Evolutionary conservation across 2,797 vertebrate species (phyloP).

Genomic region (Pyrocephalus nanus): DNA sequence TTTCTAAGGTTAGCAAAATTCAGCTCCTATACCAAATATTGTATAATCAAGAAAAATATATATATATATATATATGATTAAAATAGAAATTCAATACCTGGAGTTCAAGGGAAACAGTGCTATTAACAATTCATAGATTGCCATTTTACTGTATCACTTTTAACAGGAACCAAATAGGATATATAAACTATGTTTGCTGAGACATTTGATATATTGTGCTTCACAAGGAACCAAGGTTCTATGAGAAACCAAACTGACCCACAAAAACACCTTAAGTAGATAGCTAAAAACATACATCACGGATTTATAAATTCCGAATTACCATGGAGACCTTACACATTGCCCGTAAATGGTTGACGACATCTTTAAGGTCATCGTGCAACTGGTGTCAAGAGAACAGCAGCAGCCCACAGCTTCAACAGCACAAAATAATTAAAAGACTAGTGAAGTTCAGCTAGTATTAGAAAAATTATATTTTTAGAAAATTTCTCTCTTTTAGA

Average conservation of each 20-base stretch:
- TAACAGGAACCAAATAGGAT: neutral
- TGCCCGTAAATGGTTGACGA: neutral
- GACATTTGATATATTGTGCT: neutral
- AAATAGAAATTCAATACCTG: neutral
- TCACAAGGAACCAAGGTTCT: neutral
- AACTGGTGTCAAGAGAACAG: neutral
- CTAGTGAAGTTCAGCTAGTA: neutral
- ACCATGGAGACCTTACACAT: neutral
- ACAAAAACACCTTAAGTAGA: neutral
- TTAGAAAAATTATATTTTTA: conserved; percentile 34
- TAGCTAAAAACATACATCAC: neutral
- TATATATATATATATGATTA: neutral
- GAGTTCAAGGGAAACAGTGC: neutral
- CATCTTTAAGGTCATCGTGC: neutral
- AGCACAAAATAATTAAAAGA: neutral
- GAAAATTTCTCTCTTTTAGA: neutral
- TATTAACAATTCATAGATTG: neutral
- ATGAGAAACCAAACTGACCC: neutral
- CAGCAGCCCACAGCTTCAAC: neutral
- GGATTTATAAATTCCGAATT: neutral
- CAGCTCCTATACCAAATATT: neutral
- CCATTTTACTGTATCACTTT: neutral
- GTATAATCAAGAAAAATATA: neutral
- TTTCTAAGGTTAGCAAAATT: neutral
- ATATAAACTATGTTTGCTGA: neutral